phyloP scores from a whole-genome alignment of 2,888 invertebrate species.

The Hydroisotoma schaefferi region DNA sequence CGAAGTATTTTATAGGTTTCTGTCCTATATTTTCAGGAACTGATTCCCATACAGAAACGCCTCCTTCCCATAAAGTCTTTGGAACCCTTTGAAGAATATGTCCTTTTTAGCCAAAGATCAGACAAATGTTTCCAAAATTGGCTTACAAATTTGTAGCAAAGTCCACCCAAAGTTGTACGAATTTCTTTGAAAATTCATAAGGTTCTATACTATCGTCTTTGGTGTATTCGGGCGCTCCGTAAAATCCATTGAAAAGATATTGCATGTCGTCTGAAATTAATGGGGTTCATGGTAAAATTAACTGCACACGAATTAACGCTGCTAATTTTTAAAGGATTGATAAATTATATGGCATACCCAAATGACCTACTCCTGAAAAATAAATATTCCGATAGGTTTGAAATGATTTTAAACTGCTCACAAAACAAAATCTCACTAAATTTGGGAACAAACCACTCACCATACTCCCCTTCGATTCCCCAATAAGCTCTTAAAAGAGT shows the following conservation, averaged over 20 bases:
- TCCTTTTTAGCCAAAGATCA: no score
- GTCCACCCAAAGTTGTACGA: constrained; percentile 20
- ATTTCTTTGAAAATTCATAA: constrained; percentile 18
- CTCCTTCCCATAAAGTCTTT: background rate
- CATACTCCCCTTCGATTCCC: constrained; percentile 19
- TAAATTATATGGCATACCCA: background rate
- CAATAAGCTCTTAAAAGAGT: background rate
- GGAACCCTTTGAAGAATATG: background rate
- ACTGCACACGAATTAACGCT: no score
- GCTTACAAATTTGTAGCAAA: constrained; percentile 16
- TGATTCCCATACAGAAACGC: background rate
- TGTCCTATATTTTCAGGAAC: background rate
- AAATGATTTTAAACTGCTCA: background rate
- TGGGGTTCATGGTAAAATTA: background rate
- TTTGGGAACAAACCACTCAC: constrained; percentile 7
- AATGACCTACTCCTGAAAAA: constrained; percentile 18
- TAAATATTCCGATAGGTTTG: no score
- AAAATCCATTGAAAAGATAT: constrained; percentile 20
- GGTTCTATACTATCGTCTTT: constrained; percentile 9
- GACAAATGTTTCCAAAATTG: no score
- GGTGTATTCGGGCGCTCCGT: constrained; percentile 18
- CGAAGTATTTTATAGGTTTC: background rate
- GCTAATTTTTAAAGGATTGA: background rate
- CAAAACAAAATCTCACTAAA: background rate
- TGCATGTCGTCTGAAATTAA: constrained; percentile 17